These are phyloP conservation scores for Chionomys nivalis DNA, from an alignment of 2,113 vertebrate species.

Conservation along the genomic window DNA sequence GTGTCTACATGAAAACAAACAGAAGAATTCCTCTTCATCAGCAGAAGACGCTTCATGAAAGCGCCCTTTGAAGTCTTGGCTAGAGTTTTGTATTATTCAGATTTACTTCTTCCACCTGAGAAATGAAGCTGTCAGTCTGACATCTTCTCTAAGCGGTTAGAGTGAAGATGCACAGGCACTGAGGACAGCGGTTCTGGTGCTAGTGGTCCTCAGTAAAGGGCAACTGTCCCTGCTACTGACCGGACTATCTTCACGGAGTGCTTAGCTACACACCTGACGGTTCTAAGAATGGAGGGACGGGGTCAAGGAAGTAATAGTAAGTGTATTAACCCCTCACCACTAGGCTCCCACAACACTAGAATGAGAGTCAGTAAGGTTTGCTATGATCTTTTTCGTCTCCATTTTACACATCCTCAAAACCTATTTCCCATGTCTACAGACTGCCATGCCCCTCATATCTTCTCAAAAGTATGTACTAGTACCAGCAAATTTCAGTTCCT, in stretches of 20 bases:
- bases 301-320: not conserved
- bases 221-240: not conserved
- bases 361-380: not conserved
- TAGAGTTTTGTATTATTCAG: not conserved
- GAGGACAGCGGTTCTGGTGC: not conserved
- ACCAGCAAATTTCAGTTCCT: not conserved
- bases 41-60: not conserved
- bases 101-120: not conserved
- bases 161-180: not conserved
- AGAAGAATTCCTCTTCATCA: not conserved
- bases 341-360: not conserved
- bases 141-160: not conserved
- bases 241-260: not conserved
- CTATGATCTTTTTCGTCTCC: not conserved
- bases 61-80: not conserved
- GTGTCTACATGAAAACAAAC: not conserved
- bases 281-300: not conserved
- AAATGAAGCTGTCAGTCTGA: not conserved
- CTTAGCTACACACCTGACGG: too few species aligned
- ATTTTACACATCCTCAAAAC: constrained; percentile 9
- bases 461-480: not conserved
- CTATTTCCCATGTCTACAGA: not conserved
- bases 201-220: not conserved
- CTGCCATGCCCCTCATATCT: not conserved
- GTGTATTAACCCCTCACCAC: not conserved